Evolutionary conservation across 2,113 vertebrate species (phyloP).

Genomic region (Rhinolophus sinicus): DNA sequence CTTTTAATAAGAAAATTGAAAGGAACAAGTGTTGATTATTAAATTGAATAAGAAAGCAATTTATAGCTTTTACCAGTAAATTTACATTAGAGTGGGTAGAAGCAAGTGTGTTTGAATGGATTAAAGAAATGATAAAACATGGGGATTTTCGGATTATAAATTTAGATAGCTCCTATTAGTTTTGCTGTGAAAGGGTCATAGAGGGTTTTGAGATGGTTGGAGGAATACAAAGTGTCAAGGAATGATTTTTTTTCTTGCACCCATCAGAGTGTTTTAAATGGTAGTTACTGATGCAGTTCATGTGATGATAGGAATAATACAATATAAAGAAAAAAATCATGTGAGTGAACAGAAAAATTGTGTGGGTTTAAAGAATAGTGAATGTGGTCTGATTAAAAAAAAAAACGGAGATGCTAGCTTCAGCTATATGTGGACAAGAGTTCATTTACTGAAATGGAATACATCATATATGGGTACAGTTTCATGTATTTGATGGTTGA

Average conservation of each 20-base stretch:
- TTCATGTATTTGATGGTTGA: background rate
- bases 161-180: background rate
- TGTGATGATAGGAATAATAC: background rate
- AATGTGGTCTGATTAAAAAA: background rate
- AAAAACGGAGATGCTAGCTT: background rate
- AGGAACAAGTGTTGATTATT: background rate
- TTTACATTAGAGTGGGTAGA: background rate
- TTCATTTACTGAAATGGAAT: background rate
- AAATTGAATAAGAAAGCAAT: background rate
- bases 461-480: background rate
- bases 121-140: background rate
- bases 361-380: background rate
- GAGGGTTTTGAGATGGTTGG: background rate
- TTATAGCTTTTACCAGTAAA: background rate
- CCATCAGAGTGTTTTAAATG: background rate
- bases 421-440: background rate
- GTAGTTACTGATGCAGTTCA: background rate
- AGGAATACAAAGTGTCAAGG: background rate
- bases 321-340: background rate
- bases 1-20: background rate
- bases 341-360: too few species aligned
- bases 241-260: background rate
- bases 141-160: background rate
- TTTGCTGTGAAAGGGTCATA: background rate
- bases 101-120: background rate